Evolutionary conservation across 2,888 invertebrate species (phyloP).

Genomic region (Sympetrum striolatum): DNA sequence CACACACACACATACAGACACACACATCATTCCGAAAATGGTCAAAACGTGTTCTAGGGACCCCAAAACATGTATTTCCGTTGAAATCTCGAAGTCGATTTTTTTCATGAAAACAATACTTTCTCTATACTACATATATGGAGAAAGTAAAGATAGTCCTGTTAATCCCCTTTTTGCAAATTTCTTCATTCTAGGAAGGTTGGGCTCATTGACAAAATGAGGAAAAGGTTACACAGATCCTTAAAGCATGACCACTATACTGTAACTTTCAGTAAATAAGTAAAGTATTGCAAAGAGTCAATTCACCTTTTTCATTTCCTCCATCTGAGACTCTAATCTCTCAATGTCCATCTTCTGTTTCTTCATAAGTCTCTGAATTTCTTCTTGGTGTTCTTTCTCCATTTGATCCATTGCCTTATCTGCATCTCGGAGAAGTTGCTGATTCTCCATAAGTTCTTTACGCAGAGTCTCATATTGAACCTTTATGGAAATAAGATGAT

Average conservation of each 20-base stretch:
- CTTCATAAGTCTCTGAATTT: slow-evolving; percentile 51
- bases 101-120: too few relatives aligned
- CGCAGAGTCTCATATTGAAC: slow-evolving; percentile 78
- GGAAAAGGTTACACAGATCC: too few relatives aligned
- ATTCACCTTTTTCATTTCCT: slow-evolving; percentile 53
- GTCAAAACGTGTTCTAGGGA: too few relatives aligned
- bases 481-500: slow-evolving; percentile 58
- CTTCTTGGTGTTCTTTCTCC: slow-evolving; percentile 69
- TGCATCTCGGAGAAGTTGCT: slow-evolving; percentile 83
- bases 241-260: neutral
- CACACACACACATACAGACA: too few relatives aligned
- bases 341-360: slow-evolving; percentile 57
- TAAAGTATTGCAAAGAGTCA: neutral
- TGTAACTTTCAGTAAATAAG: neutral
- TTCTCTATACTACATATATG: too few relatives aligned
- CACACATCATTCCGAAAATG: too few relatives aligned
- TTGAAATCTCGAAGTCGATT: too few relatives aligned
- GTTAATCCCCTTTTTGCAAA: too few relatives aligned
- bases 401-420: slow-evolving; percentile 81
- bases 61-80: too few relatives aligned
- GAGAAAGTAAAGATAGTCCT: too few relatives aligned
- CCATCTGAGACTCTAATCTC: slow-evolving; percentile 57
- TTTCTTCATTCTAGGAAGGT: too few relatives aligned
- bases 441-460: slow-evolving; percentile 77
- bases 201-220: too few relatives aligned